Conservation (phyloP, 2,113 vertebrate species). For the Penelope pileata region DNA sequence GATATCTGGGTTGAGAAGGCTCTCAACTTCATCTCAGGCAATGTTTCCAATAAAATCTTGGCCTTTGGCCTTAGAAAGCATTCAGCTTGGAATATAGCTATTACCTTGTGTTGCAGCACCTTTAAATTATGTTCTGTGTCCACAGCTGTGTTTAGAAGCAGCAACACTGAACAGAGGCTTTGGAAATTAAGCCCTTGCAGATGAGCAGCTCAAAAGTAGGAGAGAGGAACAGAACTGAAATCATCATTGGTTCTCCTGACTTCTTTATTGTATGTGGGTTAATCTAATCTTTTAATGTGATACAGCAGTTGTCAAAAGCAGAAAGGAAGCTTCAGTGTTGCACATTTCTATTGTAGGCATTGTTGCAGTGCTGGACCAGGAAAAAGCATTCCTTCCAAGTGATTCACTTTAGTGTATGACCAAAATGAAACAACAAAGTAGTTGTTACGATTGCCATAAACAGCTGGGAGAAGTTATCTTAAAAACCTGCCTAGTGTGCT, state of each 20-base stretch:
- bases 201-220: neutral
- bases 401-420: neutral
- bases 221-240: neutral
- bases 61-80: neutral
- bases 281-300: neutral
- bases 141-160: accelerated
- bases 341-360: neutral
- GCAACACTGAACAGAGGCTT: neutral
- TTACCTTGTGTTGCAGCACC: neutral
- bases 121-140: neutral
- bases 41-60: neutral
- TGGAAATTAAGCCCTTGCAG: neutral
- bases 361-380: neutral
- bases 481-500: neutral
- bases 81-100: neutral
- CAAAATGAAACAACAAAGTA: neutral
- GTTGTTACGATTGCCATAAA: neutral
- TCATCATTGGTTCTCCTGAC: neutral
- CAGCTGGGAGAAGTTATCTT: neutral
- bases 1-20: neutral
- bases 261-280: neutral
- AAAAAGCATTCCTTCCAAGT: neutral
- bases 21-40: neutral
- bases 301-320: neutral
- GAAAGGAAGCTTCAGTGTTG: neutral